Base-by-base conservation (phyloP, 2,888 invertebrate genomes). In the Automeris io region DNA sequence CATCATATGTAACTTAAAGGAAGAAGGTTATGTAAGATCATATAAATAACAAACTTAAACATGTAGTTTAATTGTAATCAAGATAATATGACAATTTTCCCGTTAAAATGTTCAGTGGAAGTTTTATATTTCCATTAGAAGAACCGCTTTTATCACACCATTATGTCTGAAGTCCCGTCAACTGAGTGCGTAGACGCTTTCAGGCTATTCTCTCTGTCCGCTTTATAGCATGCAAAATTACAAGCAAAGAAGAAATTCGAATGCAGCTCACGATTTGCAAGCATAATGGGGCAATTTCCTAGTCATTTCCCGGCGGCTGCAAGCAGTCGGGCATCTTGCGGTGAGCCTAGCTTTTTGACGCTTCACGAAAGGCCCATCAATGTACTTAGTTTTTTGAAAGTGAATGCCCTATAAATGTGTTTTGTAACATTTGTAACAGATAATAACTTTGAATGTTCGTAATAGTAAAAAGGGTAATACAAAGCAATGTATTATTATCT, bases 241-340 rank as follows among this genome's bases (percentile, higher is more conserved):
- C 77, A 70, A 67, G 75, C 72, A 67, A 79, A 79, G 73, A 73
- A 76, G 75, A 77, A 75, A 76, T 81, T 76, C 67, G 66, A 74
- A 81, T 78, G 82, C 82, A 80, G 74, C 81, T 75, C 82, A 79
- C 82, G 82, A 75, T 73, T 76, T 70, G 70, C 72, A 74, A 75
- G 74, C 75, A 67, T 81, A 82, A 82, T 82, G 77, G 81, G 72
- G 81, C 82, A 81, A 82, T 82, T 82, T 82, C 80, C 81, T 66
- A 63, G 72, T 77, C 76, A 78, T 80, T 81, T 82, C 80, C 79
- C 72, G 60, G 65, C 61, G 63, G 70, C 70, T 75, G 78, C 75
- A 67, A 70, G 71, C 71, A 70, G 73, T 72, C 72, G 72, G 64
- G 63, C 73, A 70, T 76, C 78, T 81, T 78, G 81, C 59, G 80